Base-by-base conservation (phyloP, 2,113 vertebrate genomes). In the Ibidorhyncha struthersii region DNA sequence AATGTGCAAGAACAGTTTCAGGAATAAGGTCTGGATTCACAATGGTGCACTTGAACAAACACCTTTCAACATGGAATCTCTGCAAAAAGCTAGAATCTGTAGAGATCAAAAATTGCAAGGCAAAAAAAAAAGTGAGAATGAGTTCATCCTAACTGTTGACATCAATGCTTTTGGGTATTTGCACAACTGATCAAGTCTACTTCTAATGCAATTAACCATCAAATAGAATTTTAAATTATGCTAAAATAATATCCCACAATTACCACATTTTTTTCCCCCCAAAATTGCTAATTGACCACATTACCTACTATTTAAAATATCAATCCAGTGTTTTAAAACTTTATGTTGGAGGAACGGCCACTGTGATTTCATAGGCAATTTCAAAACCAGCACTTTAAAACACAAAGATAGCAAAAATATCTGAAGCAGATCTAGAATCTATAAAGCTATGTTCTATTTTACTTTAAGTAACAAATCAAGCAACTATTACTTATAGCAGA, bases 391-490 rank as follows among this genome's bases (percentile, higher is more conserved):
- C 90, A 96, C 67, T 72, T 92, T 71, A 92, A 95, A 97, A 97
- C 86, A 96, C 92, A 96, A 97, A 97, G 79, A 95, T 56, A 97
- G 95, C 88, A 93, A 97, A 97, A 85, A 95, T 89, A 92, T 74
- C 40, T 72, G 96, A 92, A 97, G 86, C 67, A 59, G 89, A 73
- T 92, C 32, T 84, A 96, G 76, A 95, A 93, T 97, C 97, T 94
- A 65, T 92, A 97, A 98, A 96, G 67, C 86, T 96, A 96, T 91
- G 96, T 87, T 97, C 91, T 97, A 91, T 79, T 94, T 96, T 98
- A 98, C 86, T 95, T 96, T 97, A 96, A 93, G 92, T 96, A 97
- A 97, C 92, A 97, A 97, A 95, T 93, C 63, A 96, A 96, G 92
- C 92, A 90, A 89, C 79, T 79, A 96, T 91, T 96, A 96, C 76